Evolutionary conservation across 2,113 vertebrate genomes (phyloP), one percentile per base, ranked within the genome.

Genomic region (Zootoca vivipara): DNA sequence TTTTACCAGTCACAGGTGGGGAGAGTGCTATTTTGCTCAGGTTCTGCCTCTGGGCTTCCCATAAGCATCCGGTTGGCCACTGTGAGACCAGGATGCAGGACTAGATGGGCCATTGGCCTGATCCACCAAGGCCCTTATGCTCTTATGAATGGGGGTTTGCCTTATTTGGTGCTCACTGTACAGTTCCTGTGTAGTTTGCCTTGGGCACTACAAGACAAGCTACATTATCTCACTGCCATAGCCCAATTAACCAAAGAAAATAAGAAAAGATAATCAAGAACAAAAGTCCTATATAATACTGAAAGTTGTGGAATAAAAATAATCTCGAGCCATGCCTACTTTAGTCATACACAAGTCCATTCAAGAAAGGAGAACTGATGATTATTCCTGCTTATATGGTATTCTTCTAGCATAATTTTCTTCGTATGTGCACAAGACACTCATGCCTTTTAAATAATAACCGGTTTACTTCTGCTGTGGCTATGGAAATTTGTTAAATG

Each of bases 321-420:
- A 5, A 73, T 40, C 52, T 35, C n/a, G n/a, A 56, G 38, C 33
- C 69, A 79, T 78, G 84, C 7, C 2, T 77, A 35, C 1, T 1
- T 58, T 58, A 70, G 40, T 33, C 42, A 1, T 84, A 74, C 78
- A 52, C 58, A 18, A 0, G 0, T 26, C 5, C 77, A 64, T 20
- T 40, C 33, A 74, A 77, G 18, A 22, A 64, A 40, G 83, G 83
- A 58, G 46, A 85, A 73, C 12, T 65, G 8, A 20, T 40, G 42
- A 52, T 3, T 2, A 35, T 30, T 52, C 10, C 0, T 90, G 10
- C 78, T 9, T 87, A 70, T 91, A 7, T 70, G 85, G 87, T 82
- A 4, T 78, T 94, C 82, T 90, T 0, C 56, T 56, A 1, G 20
- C 86, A n/a, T 79, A 35, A 82, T 78, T 58, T 4, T 87, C 42